phyloP scores from a whole-genome alignment of 2,797 vertebrate genomes.

The Eidolon dupreanum region DNA sequence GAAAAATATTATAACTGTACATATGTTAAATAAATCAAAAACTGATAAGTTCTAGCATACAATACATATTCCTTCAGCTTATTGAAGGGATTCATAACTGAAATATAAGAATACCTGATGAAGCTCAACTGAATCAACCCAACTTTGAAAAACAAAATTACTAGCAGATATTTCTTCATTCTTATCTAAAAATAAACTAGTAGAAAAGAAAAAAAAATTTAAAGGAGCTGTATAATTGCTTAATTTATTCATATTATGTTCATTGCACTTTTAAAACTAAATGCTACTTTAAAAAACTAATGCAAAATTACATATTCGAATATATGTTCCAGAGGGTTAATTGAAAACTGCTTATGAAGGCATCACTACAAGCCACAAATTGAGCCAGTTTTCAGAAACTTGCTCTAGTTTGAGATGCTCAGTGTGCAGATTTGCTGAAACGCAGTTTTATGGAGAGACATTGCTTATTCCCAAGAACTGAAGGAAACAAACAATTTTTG shows the following conservation, averaged over 20 bases:
- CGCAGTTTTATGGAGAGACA: background rate
- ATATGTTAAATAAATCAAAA: background rate
- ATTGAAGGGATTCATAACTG: background rate
- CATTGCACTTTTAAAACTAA: slow-evolving; percentile 6
- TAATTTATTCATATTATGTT: background rate
- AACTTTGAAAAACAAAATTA: background rate
- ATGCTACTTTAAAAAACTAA: background rate
- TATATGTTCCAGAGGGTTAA: background rate
- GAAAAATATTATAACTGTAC: background rate
- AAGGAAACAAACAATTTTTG: background rate
- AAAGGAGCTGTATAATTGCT: background rate
- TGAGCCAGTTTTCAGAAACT: slow-evolving; percentile 4
- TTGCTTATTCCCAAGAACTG: background rate
- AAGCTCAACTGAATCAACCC: background rate
- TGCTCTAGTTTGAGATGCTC: background rate
- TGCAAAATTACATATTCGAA: background rate
- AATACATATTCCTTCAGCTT: background rate
- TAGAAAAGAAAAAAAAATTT: background rate
- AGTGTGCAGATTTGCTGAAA: background rate
- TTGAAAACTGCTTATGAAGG: slow-evolving; percentile 24
- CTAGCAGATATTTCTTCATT: background rate
- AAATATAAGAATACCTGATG: background rate
- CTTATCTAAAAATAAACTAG: background rate
- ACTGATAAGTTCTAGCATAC: background rate
- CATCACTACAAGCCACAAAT: slow-evolving; percentile 10